Conservation (phyloP, 2,797 vertebrate species). For the Prunella strophiata region DNA sequence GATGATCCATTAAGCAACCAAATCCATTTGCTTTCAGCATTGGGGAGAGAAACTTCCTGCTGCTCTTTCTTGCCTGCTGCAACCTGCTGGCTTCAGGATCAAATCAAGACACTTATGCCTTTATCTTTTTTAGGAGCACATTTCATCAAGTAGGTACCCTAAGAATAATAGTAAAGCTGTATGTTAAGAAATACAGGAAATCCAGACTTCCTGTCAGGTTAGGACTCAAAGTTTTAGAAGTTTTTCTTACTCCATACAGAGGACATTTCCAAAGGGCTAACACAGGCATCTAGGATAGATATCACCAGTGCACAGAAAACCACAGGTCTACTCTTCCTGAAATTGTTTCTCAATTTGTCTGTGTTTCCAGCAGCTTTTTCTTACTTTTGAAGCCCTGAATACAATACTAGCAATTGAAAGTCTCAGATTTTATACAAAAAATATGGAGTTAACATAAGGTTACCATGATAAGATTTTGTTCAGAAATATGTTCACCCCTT, state of each 20-base stretch:
- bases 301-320: neutral
- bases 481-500: neutral
- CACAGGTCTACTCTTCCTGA: neutral
- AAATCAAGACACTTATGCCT: neutral
- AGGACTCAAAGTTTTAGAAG: neutral
- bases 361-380: neutral
- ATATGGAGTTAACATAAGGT: neutral
- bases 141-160: neutral
- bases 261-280: neutral
- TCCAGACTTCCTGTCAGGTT: neutral
- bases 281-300: neutral
- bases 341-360: neutral
- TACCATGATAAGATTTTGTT: neutral
- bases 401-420: neutral
- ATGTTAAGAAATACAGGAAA: slow-evolving; percentile 35
- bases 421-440: neutral
- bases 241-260: neutral
- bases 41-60: neutral
- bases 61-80: neutral
- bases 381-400: neutral
- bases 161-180: neutral
- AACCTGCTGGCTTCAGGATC: neutral
- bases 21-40: neutral
- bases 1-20: neutral
- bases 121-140: neutral